Evolutionary conservation across 2,113 vertebrate species (phyloP).

Genomic region (Corythoichthys intestinalis): DNA sequence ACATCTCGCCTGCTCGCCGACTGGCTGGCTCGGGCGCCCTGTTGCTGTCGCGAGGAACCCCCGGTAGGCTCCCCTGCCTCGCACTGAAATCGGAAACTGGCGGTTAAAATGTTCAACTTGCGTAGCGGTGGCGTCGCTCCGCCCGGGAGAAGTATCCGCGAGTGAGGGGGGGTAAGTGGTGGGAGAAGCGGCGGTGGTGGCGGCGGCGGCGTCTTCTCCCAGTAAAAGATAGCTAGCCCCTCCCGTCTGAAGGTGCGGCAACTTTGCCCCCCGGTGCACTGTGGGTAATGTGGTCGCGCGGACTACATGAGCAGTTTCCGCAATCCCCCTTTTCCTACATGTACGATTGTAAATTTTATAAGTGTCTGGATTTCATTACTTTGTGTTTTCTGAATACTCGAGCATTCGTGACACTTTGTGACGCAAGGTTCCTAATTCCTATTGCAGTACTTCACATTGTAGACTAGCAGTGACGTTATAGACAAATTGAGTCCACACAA

Average conservation of each 20-base stretch:
- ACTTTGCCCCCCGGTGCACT: constrained; percentile 20
- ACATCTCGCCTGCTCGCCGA: constrained; percentile 50
- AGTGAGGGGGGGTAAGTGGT: constrained; percentile 2
- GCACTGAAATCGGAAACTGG: constrained; percentile 15
- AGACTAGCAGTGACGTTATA: too few relatives aligned
- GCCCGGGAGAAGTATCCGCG: constrained; percentile 65
- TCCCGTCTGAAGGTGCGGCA: constrained; percentile 62
- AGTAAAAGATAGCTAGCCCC: constrained; percentile 62
- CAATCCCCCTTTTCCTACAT: background rate
- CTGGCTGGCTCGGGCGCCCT: constrained; percentile 50
- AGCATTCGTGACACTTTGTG: too few relatives aligned
- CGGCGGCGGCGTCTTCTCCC: constrained; percentile 42
- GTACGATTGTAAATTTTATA: too few relatives aligned
- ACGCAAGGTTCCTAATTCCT: too few relatives aligned
- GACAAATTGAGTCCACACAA: too few relatives aligned
- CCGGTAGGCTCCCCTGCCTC: constrained; percentile 17
- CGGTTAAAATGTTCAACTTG: constrained; percentile 22
- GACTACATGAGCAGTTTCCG: constrained; percentile 10
- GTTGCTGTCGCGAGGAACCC: constrained; percentile 62
- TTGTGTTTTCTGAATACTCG: too few relatives aligned
- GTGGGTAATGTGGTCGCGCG: constrained; percentile 65
- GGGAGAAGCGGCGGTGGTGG: background rate
- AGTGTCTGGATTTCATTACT: too few relatives aligned
- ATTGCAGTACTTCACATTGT: too few relatives aligned
- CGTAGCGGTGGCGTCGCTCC: constrained; percentile 34